A percentile compares a stretch with the other conserved stretches of the same genome.
phyloP scores from a whole-genome alignment of 2,113 vertebrate genomes.

The Ploceus nigricollis region DNA sequence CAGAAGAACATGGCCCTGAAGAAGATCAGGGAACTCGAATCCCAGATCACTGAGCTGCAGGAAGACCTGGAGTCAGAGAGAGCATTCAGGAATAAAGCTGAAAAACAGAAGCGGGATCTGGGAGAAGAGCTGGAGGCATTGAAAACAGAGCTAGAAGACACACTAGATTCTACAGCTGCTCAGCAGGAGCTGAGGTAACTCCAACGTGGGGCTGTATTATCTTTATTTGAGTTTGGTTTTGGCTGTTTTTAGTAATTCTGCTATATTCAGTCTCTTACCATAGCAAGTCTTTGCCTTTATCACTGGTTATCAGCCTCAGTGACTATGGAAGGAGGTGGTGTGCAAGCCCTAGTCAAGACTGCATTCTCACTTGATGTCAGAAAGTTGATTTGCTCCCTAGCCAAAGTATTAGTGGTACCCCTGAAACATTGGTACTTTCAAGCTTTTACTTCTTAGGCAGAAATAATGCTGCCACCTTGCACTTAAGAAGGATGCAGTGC shows the following conservation, averaged over 20 bases:
- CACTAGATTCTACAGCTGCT: conserved; percentile 90
- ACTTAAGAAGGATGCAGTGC: neutral
- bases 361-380: neutral
- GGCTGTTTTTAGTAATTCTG: neutral
- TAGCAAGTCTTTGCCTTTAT: neutral
- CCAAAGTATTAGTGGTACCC: neutral
- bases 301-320: neutral
- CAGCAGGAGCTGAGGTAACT: conserved; percentile 94
- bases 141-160: conserved; percentile 96
- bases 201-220: neutral
- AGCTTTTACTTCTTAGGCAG: neutral
- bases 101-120: conserved; percentile 93
- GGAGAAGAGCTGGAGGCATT: conserved; percentile 96
- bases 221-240: neutral
- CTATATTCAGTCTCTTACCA: neutral
- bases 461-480: neutral
- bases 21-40: conserved; percentile 94
- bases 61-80: conserved; percentile 94
- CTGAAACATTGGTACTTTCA: neutral
- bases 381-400: neutral
- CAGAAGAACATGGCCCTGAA: conserved; percentile 96
- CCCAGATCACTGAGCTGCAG: conserved; percentile 93
- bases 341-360: neutral
- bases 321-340: neutral
- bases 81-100: conserved; percentile 86